These are phyloP conservation scores for Uria aalge DNA, from an alignment of 2,113 vertebrate species.

Conservation along the genomic window DNA sequence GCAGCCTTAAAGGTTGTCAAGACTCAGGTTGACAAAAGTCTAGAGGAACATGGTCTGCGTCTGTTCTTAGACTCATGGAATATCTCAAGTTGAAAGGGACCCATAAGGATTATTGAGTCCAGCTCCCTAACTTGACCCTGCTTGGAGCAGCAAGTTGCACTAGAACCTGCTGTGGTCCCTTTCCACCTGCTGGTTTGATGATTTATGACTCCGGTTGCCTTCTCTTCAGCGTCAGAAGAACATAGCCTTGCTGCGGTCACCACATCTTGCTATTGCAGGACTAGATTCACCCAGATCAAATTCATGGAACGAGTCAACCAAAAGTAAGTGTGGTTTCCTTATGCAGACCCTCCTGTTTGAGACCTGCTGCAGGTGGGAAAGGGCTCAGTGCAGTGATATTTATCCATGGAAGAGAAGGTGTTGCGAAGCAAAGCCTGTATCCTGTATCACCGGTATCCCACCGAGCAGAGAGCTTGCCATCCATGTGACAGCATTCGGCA, in stretches of 20 bases:
- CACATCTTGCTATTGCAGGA: background rate
- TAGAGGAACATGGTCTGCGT: background rate
- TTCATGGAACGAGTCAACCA: background rate
- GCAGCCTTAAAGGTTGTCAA: background rate
- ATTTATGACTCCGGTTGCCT: background rate
- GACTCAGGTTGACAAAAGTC: background rate
- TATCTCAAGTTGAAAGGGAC: background rate
- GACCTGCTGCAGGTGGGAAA: background rate
- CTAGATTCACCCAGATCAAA: no score
- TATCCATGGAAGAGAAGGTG: background rate
- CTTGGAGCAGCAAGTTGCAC: background rate
- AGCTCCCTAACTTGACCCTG: background rate
- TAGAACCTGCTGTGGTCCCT: background rate
- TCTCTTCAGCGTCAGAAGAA: background rate
- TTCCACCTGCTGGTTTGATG: background rate
- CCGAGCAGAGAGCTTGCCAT: background rate
- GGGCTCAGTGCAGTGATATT: background rate
- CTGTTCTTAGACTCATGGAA: background rate
- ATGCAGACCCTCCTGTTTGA: background rate
- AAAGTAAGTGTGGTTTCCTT: background rate
- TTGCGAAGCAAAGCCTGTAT: background rate
- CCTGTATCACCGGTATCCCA: background rate
- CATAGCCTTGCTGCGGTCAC: background rate
- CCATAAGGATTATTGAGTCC: fast-evolving
- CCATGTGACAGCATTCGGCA: background rate